Evolutionary conservation across 1,140 invertebrate genomes (phyloP).

Genomic region (Steinernema feltiae): DNA sequence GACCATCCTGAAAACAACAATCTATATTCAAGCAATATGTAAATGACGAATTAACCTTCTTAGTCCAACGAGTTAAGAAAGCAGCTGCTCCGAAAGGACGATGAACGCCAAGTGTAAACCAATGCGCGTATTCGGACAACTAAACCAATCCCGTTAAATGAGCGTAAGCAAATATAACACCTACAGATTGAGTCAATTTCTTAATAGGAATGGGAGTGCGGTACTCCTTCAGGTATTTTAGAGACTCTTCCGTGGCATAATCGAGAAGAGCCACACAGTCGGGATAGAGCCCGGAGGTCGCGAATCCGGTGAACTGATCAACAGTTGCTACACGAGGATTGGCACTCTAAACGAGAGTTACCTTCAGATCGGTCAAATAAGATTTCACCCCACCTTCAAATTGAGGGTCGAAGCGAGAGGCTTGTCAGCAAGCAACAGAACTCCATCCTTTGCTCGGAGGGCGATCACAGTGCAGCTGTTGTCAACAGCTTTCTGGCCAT

Average conservation of each 20-base stretch:
- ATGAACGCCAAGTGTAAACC: constrained; percentile 53
- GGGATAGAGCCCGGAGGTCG: constrained; percentile 49
- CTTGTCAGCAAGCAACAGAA: constrained; percentile 96
- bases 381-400: constrained; percentile 66
- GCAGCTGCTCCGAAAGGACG: constrained; percentile 48
- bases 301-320: constrained; percentile 84
- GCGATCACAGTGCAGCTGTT: constrained; percentile 94
- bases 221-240: constrained; percentile 47
- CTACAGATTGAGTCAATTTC: constrained; percentile 42
- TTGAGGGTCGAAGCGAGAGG: constrained; percentile 89
- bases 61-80: constrained; percentile 47
- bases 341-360: constrained; percentile 60
- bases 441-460: constrained; percentile 85
- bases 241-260: constrained; percentile 46
- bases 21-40: constrained; percentile 76
- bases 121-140: constrained; percentile 55
- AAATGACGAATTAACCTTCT: constrained; percentile 76
- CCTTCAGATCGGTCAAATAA: background rate
- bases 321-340: constrained; percentile 89
- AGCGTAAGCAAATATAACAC: background rate
- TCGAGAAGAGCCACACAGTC: constrained; percentile 45
- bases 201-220: constrained; percentile 42
- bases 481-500: constrained; percentile 97
- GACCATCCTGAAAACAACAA: constrained; percentile 70
- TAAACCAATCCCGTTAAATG: background rate